Base-by-base conservation (phyloP, 1,140 invertebrate species). In the Saccostrea glomerata region DNA sequence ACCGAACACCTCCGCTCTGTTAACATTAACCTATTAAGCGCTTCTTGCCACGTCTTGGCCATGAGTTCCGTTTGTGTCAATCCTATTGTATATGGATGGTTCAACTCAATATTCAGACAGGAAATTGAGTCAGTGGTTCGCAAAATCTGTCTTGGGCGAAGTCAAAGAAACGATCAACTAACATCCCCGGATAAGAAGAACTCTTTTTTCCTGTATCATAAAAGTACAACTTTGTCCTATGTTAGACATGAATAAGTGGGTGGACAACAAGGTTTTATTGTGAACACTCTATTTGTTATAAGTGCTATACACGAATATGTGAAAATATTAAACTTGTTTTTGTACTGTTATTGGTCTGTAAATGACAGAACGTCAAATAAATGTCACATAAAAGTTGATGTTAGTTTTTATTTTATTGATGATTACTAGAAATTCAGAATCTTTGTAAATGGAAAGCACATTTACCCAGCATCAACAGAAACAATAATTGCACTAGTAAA, bases 21-120 rank as follows among this genome's bases (percentile, higher is more conserved):
- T 30, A 91, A 95, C 60, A 92, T 96, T 40, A 95, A 95, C 90
- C 92, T 95, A 13, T 92, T 95, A 1, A 96, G 96, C 89, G 96
- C 96, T 11, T 90, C 95, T 12, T 96, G 96, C 88, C 96, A 96
- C 90, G 92, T 96, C 0, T 92, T 96, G 25, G 96, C 96, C 12
- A 96, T 96, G 96, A 95, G 95, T 23, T 96, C 96, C 0, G 95
- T 91, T 0, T 91, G 87, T 85, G 84, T 92, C 20, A 93, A 93
- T 86, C 93, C 93, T 7, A 73, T 93, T 12, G 88, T 93, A 15
- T 93, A 93, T 84, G 93, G 93, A 7, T 93, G 93, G 93, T 93
- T 92, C 63, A 93, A 93, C 77, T 73, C 88, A 25, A 93, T 92
- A 84, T 94, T 94, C 87, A 56, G 88, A 82, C 87, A 91, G 63